Conservation (phyloP, 2,888 invertebrate genomes). For the Rhopalosiphum nymphaeae region DNA sequence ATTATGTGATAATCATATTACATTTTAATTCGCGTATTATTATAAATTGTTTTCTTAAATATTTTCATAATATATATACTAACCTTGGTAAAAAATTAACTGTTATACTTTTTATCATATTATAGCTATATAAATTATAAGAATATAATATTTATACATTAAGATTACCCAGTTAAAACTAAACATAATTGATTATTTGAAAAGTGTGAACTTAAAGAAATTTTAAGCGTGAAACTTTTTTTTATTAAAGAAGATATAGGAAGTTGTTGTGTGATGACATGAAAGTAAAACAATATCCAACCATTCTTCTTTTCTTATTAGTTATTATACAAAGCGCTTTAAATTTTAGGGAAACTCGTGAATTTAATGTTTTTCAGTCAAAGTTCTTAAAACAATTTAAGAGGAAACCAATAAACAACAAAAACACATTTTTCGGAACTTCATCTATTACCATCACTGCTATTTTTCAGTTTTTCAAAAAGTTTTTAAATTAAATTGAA, state of each 20-base stretch:
- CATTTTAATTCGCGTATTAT: not conserved
- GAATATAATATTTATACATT: not conserved
- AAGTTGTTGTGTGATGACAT: not conserved
- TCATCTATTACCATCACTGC: not conserved
- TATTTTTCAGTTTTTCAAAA: slow-evolving; percentile 36
- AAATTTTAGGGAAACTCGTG: slow-evolving; percentile 30
- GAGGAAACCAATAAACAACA: slow-evolving; percentile 18
- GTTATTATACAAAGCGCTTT: not conserved
- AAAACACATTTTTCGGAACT: slow-evolving; percentile 44
- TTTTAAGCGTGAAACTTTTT: not conserved
- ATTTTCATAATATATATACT: not conserved
- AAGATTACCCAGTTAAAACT: not conserved
- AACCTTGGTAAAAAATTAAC: not conserved
- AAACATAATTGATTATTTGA: not conserved
- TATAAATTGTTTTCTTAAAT: not conserved
- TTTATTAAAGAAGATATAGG: not conserved
- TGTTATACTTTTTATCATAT: not conserved
- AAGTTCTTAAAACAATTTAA: slow-evolving; percentile 14
- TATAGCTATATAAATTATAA: not conserved
- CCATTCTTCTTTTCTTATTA: not conserved
- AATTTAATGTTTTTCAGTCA: slow-evolving; percentile 43
- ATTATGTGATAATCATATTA: not conserved
- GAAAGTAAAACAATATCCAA: slow-evolving; percentile 13
- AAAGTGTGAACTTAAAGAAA: not conserved
- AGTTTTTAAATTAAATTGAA: slow-evolving; percentile 27